These are phyloP conservation scores for Tenthredo livida DNA, from an alignment of 2,888 invertebrate species.

Conservation along the genomic window DNA sequence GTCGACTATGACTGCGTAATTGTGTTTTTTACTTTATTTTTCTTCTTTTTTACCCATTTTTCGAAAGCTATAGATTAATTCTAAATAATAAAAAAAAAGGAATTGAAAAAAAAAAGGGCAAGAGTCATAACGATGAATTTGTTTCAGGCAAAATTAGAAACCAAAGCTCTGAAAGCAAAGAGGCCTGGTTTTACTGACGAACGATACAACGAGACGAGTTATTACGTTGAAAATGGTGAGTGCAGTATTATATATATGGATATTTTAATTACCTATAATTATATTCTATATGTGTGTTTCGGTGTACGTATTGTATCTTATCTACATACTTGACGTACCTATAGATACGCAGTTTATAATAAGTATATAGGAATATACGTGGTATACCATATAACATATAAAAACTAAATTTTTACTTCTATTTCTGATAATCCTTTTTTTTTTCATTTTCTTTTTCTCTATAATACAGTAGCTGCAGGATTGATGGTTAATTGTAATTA, in stretches of 20 bases:
- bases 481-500: background rate
- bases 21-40: background rate
- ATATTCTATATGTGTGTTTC: too few species aligned
- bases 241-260: slow-evolving; percentile 62
- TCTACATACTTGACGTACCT: too few species aligned
- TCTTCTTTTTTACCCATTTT: background rate
- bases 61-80: background rate
- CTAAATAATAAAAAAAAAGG: background rate
- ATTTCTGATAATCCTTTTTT: too few species aligned
- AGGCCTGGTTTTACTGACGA: slow-evolving; percentile 95
- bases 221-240: slow-evolving; percentile 97
- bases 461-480: background rate
- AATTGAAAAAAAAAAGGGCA: too few species aligned
- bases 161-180: slow-evolving; percentile 94
- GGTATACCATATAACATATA: too few species aligned
- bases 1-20: background rate
- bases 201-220: slow-evolving; percentile 95
- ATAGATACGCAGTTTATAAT: too few species aligned
- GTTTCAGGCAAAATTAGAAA: slow-evolving; percentile 93
- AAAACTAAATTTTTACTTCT: too few species aligned
- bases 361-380: too few species aligned
- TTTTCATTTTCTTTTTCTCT: too few species aligned
- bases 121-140: slow-evolving; percentile 49
- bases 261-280: background rate
- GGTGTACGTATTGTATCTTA: too few species aligned